These are phyloP conservation scores for Epinotia nisella DNA, from an alignment of 2,888 invertebrate species.

Conservation along the genomic window DNA sequence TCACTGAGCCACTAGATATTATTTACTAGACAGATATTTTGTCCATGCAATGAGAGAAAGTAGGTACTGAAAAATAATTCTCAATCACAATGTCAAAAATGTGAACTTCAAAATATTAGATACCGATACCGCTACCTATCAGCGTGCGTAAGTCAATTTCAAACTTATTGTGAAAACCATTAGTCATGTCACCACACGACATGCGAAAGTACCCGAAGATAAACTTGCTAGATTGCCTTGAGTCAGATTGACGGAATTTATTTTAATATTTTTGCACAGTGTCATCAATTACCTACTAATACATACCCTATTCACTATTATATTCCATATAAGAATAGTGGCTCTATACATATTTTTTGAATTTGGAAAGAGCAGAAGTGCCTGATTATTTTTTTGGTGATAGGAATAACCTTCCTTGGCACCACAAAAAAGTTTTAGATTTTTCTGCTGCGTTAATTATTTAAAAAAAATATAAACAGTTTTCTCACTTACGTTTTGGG, in stretches of 20 bases:
- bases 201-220: constrained; percentile 12
- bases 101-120: constrained; percentile 9
- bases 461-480: too few relatives aligned
- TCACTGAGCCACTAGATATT: too few relatives aligned
- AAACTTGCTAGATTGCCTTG: constrained; percentile 10
- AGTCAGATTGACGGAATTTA: background rate
- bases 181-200: constrained; percentile 24
- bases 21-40: background rate
- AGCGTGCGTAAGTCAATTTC: constrained; percentile 32
- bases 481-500: too few relatives aligned
- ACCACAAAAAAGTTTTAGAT: too few relatives aligned
- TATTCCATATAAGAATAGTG: too few relatives aligned
- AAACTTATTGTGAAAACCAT: constrained; percentile 30
- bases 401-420: too few relatives aligned
- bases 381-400: too few relatives aligned
- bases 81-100: constrained; percentile 3
- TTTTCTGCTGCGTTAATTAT: too few relatives aligned
- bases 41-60: background rate
- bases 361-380: too few relatives aligned
- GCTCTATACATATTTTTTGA: too few relatives aligned
- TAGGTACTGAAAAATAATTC: background rate
- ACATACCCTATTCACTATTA: too few relatives aligned
- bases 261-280: background rate
- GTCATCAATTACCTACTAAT: background rate
- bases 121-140: background rate